phyloP scores from a whole-genome alignment of 1,140 invertebrate genomes.

The Drosophila rufa region DNA sequence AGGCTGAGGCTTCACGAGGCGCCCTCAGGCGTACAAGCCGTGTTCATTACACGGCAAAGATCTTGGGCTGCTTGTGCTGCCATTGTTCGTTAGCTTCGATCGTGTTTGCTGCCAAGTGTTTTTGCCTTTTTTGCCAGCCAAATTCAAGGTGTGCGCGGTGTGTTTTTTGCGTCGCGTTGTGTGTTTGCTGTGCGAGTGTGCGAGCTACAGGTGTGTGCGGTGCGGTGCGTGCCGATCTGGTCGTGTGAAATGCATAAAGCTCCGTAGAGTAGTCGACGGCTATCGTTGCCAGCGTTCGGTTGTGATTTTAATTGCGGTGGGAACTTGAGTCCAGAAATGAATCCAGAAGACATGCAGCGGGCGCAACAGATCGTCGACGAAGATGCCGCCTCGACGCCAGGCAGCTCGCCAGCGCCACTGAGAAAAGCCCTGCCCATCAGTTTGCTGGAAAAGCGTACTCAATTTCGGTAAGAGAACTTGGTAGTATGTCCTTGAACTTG shows the following conservation, averaged over 20 bases:
- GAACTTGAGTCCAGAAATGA: constrained; percentile 46
- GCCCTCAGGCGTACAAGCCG: constrained; percentile 63
- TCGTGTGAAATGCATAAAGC: constrained; percentile 80
- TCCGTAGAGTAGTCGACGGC: constrained; percentile 58
- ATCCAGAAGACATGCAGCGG: constrained; percentile 60
- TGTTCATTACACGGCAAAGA: constrained; percentile 64
- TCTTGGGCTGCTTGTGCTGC: constrained; percentile 23
- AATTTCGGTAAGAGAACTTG: constrained; percentile 61
- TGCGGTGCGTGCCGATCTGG: constrained; percentile 74
- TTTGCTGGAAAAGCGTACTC: constrained; percentile 64
- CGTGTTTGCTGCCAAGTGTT: constrained; percentile 49
- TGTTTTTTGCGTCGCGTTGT: constrained; percentile 13
- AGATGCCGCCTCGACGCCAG: constrained; percentile 20
- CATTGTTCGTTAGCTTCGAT: constrained; percentile 61
- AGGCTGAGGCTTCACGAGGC: constrained; percentile 26
- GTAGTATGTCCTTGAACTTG: constrained; percentile 19
- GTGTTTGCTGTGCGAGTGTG: constrained; percentile 20
- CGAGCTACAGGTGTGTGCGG: constrained; percentile 44
- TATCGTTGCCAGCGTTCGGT: constrained; percentile 62
- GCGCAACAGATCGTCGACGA: constrained; percentile 49
- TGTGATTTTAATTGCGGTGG: constrained; percentile 52
- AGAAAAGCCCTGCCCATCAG: constrained; percentile 36
- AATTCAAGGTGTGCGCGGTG: constrained; percentile 69
- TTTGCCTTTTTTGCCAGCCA: constrained; percentile 73
- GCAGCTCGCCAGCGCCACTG: constrained; percentile 41